Base-by-base conservation (phyloP, 2,113 vertebrate species). In the Heterocephalus glaber region DNA sequence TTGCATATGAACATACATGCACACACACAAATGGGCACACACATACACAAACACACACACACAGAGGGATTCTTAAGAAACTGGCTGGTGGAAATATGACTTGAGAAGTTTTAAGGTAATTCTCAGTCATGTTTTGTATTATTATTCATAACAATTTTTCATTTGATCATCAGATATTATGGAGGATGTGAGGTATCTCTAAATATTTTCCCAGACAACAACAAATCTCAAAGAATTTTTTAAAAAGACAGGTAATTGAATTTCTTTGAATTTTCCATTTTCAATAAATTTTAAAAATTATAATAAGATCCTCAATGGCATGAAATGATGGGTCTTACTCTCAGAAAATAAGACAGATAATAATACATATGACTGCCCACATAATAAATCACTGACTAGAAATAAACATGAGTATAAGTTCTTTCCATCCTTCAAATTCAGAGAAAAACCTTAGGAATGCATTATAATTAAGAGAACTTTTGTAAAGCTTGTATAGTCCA, bases 401-500 rank as follows among this genome's bases (percentile, higher is more conserved):
- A 86, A 89, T 28, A 90, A 91, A 77, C 6, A 24, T 89, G 70
- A 65, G 35, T 76, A 77, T 11, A 86, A 92, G 30, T 44, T 38
- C 66, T 90, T 85, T 92, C 84, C 22, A 88, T 85, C 63, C 72
- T 88, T 81, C 70, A 76, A 76, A 35, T 38, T 85, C n/a, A 92
- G 35, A 5, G 3, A 41, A 68, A 12, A 56, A 22, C 19, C 5
- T 30, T 92, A 28, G 38, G 41, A 90, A n/a, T 52, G 66, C 22
- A 70, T 44, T 61, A 41, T 9, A 82, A 80, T 49, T 63, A 68
- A 90, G 38, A 85, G 7, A 87, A 82, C 28, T 68, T 26, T 58
- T 63, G 13, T 12, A 72, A 65, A 90, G 28, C 11, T 19, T 44
- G 58, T 81, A 44, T 86, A 41, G 63, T 81, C 5, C 22, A 90